These are phyloP conservation scores for Mixornis gularis DNA, from an alignment of 2,113 vertebrate genomes.

Conservation along the genomic window DNA sequence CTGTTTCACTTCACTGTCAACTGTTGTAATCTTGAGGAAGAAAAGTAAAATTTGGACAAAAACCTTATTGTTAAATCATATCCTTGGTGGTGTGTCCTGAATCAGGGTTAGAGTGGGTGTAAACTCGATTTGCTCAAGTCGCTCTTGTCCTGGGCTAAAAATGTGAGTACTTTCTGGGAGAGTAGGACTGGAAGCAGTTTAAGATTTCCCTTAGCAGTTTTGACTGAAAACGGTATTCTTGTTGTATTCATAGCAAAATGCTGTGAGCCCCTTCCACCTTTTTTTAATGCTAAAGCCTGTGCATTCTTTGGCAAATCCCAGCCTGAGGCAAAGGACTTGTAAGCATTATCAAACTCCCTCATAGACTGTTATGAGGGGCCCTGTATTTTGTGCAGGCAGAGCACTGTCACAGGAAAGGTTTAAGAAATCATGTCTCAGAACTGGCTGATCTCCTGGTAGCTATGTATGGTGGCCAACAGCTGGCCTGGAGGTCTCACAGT, in stretches of 20 bases:
- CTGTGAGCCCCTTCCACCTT: neutral
- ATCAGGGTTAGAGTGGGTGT: neutral
- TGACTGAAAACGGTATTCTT: neutral
- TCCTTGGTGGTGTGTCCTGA: neutral
- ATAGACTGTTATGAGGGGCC: rapidly evolving
- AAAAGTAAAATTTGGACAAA: neutral
- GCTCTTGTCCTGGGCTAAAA: neutral
- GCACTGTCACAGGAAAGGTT: neutral
- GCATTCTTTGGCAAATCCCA: rapidly evolving
- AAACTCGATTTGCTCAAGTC: neutral
- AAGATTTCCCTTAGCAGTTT: neutral
- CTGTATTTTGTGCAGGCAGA: neutral
- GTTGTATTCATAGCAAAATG: neutral
- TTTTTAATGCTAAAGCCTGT: neutral
- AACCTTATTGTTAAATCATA: neutral
- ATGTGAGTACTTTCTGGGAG: neutral
- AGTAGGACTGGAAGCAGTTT: neutral
- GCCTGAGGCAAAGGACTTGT: neutral
- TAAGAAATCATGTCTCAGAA: neutral
- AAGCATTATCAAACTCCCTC: neutral
- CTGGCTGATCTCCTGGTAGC: neutral
- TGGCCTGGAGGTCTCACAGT: neutral
- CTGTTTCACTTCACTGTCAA: neutral
- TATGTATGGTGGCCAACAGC: neutral
- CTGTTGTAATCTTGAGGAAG: neutral